These are phyloP conservation scores for Planococcus citri DNA, from an alignment of 1,140 invertebrate genomes.

Conservation along the genomic window DNA sequence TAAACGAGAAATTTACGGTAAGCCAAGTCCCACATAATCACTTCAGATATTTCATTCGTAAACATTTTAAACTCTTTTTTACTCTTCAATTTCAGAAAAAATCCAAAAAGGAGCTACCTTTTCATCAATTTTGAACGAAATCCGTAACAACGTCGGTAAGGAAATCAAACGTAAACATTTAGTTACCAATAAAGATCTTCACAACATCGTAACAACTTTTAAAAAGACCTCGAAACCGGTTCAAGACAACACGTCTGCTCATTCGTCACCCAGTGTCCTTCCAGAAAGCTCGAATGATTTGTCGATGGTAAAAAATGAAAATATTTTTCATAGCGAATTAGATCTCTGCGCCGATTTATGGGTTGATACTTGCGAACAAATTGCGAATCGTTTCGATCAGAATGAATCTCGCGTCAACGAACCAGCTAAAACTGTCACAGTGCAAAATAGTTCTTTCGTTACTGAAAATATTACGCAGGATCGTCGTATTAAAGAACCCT, in stretches of 20 bases:
- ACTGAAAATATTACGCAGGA: neutral
- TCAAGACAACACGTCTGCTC: neutral
- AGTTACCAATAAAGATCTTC: slow-evolving; percentile 9
- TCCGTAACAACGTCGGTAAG: neutral
- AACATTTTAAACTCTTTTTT: neutral
- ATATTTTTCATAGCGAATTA: neutral
- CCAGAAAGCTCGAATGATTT: neutral
- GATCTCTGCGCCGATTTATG: slow-evolving; percentile 6
- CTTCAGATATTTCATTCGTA: neutral
- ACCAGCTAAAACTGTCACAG: neutral
- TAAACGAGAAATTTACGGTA: slow-evolving; percentile 17
- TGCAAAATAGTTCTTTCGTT: neutral
- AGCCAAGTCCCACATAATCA: neutral
- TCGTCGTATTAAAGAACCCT: too few relatives aligned
- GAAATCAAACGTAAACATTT: slow-evolving; percentile 14
- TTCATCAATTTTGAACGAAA: slow-evolving; percentile 4
- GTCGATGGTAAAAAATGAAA: neutral
- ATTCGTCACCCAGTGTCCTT: neutral
- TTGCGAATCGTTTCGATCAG: neutral
- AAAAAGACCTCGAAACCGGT: neutral
- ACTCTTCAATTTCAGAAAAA: neutral
- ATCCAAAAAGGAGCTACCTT: neutral
- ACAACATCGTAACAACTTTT: slow-evolving; percentile 9
- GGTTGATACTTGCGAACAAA: neutral
- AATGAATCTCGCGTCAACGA: neutral